Evolutionary conservation across 2,888 invertebrate genomes (phyloP), one percentile per base, ranked within the genome.

Genomic region (Ernsta delagoae): DNA sequence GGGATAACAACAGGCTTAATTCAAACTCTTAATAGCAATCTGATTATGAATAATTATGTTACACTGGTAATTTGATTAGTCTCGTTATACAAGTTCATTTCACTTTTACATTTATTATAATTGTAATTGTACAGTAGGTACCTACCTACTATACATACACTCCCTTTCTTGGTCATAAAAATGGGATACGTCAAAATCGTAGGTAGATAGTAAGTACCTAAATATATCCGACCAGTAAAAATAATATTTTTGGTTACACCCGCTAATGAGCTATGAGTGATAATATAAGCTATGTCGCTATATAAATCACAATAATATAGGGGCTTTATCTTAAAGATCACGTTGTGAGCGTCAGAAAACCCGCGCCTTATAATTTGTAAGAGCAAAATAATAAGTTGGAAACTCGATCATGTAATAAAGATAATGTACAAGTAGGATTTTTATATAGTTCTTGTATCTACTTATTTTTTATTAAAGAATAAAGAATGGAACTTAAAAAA

Each of bases 281-380:
- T 24, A 3, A 24, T 24, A 24, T 24, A 24, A 3, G 24, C 24
- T 24, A 24, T 24, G 24, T 24, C 1, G 24, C 24, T 24, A 3
- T 24, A 24, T 24, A n/a, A n/a, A n/a, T n/a, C n/a, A n/a, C n/a
- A n/a, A n/a, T n/a, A 24, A 24, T 24, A 24, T 24, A 24, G 24
- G 24, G 24, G 24, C 24, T 24, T 24, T 24, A 24, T 24, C 24
- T 24, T 24, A 24, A 24, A 24, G 48, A 48, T 12, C 12, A 48
- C 6, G 48, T 12, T 16, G 5, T 11, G 12, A 6, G 12, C 48
- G 12, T 48, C 48, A 7, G 48, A 48, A 54, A 24, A 24, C 24
- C 5, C 16, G 24, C 16, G 59, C 43, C 24, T 43, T 43, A 59
- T 24, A 41, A 59, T 59, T 59, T 59, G 59, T 59, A 8, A 59